phyloP scores from a whole-genome alignment of 2,113 vertebrate species.

The Falcunculus frontatus region DNA sequence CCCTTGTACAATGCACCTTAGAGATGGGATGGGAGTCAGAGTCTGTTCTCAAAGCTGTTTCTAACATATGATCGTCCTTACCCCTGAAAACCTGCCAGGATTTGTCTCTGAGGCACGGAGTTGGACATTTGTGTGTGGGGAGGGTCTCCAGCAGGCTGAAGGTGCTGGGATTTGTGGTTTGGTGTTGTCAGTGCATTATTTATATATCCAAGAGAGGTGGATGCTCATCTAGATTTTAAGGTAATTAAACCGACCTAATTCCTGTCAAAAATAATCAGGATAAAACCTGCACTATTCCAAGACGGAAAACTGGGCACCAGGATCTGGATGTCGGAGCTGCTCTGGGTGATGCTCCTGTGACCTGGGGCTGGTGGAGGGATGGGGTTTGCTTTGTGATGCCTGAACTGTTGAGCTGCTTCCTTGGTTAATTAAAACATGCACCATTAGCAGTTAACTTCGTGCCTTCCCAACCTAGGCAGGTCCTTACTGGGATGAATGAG shows the following conservation, averaged over 20 bases:
- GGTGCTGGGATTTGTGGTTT: not conserved
- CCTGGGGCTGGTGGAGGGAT: not conserved
- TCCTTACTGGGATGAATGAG: not conserved
- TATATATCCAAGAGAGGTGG: slow-evolving; percentile 13
- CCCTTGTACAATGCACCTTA: not conserved
- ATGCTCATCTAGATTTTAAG: slow-evolving; percentile 54
- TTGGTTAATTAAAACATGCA: accelerated
- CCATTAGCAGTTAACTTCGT: accelerated
- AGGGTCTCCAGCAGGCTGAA: not conserved
- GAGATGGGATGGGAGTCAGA: not conserved
- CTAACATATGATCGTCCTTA: not conserved
- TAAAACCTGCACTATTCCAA: not conserved
- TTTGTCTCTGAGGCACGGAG: not conserved
- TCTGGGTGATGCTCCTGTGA: not conserved
- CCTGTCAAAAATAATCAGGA: slow-evolving; percentile 45
- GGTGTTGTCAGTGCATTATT: slow-evolving; percentile 6
- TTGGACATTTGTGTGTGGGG: not conserved
- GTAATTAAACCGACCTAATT: slow-evolving; percentile 62
- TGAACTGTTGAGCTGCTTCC: not conserved
- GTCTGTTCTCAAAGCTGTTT: not conserved
- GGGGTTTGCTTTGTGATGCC: not conserved
- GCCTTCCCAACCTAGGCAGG: not conserved
- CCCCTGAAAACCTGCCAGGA: not conserved
- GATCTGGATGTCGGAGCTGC: not conserved
- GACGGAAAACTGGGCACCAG: not conserved